A percentile compares a stretch with the other conserved stretches of the same genome.
Conservation (phyloP, 2,113 vertebrate genomes). For the Larimichthys polyactis region DNA sequence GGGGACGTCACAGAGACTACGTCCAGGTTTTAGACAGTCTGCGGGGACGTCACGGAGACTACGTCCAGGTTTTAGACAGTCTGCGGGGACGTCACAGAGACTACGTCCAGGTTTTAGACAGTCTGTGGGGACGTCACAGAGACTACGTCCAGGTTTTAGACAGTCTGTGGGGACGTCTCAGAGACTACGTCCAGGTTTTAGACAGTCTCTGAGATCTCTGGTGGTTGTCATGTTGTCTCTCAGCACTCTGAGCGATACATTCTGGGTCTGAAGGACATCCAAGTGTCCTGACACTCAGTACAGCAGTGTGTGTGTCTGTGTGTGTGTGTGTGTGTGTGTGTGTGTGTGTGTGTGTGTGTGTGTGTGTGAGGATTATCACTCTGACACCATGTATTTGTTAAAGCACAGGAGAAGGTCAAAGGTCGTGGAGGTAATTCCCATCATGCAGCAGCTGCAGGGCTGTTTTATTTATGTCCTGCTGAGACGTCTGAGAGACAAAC, state of each 20-base stretch:
- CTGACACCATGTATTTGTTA: constrained; percentile 50
- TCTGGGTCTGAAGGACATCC: constrained; percentile 46
- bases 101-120: too few species aligned
- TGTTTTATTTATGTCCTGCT: too few species aligned
- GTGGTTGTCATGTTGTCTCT: background rate
- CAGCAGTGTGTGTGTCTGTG: constrained; percentile 16
- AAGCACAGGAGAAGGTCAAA: constrained; percentile 44
- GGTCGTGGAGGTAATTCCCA: constrained; percentile 37
- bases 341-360: constrained; percentile 12
- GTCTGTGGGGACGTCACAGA: too few species aligned
- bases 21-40: too few species aligned
- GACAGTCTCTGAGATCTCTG: too few species aligned
- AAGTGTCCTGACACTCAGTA: background rate
- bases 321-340: constrained; percentile 14
- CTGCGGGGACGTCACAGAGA: too few species aligned
- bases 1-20: too few species aligned
- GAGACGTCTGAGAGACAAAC: background rate
- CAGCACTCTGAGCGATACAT: background rate
- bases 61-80: too few species aligned
- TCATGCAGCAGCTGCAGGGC: constrained; percentile 21
- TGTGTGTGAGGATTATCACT: constrained; percentile 40
- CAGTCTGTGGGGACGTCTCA: too few species aligned
- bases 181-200: too few species aligned
- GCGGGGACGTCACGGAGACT: too few species aligned
- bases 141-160: too few species aligned